Conservation (phyloP, 1,140 invertebrate genomes). For the Acromyrmex charruanus region DNA sequence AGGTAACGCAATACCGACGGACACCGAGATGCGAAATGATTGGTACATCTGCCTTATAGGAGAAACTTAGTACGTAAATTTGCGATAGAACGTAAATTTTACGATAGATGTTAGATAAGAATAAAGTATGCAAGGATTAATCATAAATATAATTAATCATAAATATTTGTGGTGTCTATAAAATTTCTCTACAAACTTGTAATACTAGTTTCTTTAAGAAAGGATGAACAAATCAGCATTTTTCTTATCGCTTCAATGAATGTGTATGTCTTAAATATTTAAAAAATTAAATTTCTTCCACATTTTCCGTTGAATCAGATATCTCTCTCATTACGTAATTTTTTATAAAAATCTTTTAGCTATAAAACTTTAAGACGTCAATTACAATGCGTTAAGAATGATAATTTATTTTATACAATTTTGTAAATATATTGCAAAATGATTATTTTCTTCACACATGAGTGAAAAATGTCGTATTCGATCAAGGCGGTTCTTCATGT, state of each 20-base stretch:
- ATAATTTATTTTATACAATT: no score
- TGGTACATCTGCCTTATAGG: neutral
- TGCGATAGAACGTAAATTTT: neutral
- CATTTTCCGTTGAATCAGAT: neutral
- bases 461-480: no score
- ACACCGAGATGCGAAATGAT: neutral
- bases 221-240: neutral
- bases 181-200: neutral
- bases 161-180: neutral
- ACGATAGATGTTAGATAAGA: neutral
- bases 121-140: neutral
- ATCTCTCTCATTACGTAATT: neutral
- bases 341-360: neutral
- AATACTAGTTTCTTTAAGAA: neutral
- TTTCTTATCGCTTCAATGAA: neutral
- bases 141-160: constrained; percentile 3
- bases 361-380: neutral
- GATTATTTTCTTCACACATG: no score
- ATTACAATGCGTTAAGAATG: no score
- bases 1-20: neutral
- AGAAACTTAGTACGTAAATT: neutral
- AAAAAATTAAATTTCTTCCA: neutral
- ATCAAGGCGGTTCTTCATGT: no score
- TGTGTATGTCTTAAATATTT: neutral
- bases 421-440: no score